Base-by-base conservation (phyloP, 1,140 invertebrate species). In the Drosophila teissieri region DNA sequence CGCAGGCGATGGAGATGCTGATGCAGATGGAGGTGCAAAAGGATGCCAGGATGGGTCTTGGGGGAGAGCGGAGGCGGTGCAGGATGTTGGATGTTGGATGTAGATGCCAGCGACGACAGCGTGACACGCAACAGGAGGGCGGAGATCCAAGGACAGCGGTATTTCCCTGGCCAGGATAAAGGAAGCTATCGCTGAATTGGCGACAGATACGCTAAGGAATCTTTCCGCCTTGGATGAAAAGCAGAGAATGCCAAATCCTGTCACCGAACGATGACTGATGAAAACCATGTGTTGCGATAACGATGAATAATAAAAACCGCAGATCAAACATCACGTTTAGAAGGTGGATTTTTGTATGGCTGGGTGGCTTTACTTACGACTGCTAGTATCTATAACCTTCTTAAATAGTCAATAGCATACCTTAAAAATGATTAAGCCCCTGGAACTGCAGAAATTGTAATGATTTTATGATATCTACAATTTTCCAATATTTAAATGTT, bases 111-210 rank as follows among this genome's bases (percentile, higher is more conserved):
- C 68, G 68, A 52, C 51, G 60, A 57, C 65, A 77, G 63, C 80
- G 80, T 69, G 79, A 69, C 80, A 67, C 55, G 69, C 44, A 65
- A 54, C 56, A 48, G 55, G 58, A 40, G 36, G 58, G 36, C 34
- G 40, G 24, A 19, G 27, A 15, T 51, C n/a, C 17, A 24, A 5
- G 53, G 42, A 70, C 60, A 60, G 24, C 24, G 24, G 37, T 31
- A 57, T 70, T 49, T 40, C 14, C 27, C 31, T 39, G 44, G 51
- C 68, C 44, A 49, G 68, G 51, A 70, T 57, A 70, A 72, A 70
- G 37, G 65, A 70, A 72, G 36, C 51, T 68, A 34, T 57, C 27
- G 19, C 24, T 15, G 27, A 49, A 57, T 56, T 70, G 52, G 64
- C 63, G 42, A 70, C 51, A 70, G 64, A 51, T 44, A 42, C 27